phyloP scores from a whole-genome alignment of 1,140 invertebrate species.

The Ceratoteleas bidentatus region DNA sequence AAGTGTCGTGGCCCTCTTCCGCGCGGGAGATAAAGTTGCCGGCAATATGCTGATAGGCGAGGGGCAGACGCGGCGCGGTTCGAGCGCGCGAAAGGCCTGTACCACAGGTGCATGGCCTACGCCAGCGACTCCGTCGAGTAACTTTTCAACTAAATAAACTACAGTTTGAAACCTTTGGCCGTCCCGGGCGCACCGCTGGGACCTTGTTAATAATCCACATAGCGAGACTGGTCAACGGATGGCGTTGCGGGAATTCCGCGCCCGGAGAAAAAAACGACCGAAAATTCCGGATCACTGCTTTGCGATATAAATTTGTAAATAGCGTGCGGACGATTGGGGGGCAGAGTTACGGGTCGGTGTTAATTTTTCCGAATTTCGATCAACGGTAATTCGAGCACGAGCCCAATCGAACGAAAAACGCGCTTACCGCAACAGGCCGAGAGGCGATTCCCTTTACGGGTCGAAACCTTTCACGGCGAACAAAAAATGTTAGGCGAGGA shows the following conservation, averaged over 20 bases:
- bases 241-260: slow-evolving; percentile 44
- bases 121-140: slow-evolving; percentile 54
- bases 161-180: slow-evolving; percentile 67
- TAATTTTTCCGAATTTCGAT: background rate
- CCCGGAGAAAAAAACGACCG: slow-evolving; percentile 19
- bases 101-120: slow-evolving; percentile 68
- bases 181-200: slow-evolving; percentile 50
- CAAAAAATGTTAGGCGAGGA: slow-evolving; percentile 14
- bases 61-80: slow-evolving; percentile 16
- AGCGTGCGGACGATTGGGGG: slow-evolving; percentile 12
- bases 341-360: background rate
- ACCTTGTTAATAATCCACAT: slow-evolving; percentile 71
- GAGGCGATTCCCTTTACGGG: background rate
- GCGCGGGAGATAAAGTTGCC: slow-evolving; percentile 69
- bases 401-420: no score
- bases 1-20: slow-evolving; percentile 44
- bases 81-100: slow-evolving; percentile 44
- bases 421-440: no score
- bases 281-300: slow-evolving; percentile 40
- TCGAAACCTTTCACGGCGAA: background rate
- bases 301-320: slow-evolving; percentile 51
- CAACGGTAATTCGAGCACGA: background rate
- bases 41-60: slow-evolving; percentile 70
- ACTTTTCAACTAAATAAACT: slow-evolving; percentile 75
- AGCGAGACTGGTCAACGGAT: slow-evolving; percentile 58